These are phyloP conservation scores for Stylophora pistillata DNA, from an alignment of 64 coral and sea anemone species.

Conservation along the genomic window DNA sequence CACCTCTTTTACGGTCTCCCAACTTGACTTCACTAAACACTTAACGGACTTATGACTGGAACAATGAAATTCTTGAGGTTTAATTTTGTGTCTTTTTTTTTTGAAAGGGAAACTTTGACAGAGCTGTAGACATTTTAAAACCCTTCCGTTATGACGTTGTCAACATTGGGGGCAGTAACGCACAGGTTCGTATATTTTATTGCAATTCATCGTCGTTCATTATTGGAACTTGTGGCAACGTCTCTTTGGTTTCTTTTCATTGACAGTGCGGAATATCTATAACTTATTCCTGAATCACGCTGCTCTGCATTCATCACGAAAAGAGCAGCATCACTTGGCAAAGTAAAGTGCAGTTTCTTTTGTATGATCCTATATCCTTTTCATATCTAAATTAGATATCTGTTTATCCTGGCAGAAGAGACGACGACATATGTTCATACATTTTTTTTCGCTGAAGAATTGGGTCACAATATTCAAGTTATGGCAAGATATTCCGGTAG, in stretches of 20 bases:
- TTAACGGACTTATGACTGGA: too few relatives aligned
- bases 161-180: slow-evolving; percentile 81
- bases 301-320: slow-evolving; percentile 22
- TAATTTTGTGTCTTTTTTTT: not conserved
- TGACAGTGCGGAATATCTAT: slow-evolving; percentile 29
- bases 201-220: not conserved
- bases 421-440: too few relatives aligned
- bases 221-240: not conserved
- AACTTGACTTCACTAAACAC: too few relatives aligned
- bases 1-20: too few relatives aligned
- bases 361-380: not conserved
- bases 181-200: slow-evolving; percentile 50
- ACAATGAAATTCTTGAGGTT: not conserved
- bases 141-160: slow-evolving; percentile 78
- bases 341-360: slow-evolving; percentile 4
- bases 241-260: not conserved
- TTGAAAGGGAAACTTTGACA: slow-evolving; percentile 65
- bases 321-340: slow-evolving; percentile 47
- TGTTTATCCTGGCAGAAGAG: too few relatives aligned
- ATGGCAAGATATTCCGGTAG: too few relatives aligned
- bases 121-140: slow-evolving; percentile 71
- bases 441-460: too few relatives aligned
- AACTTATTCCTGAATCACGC: slow-evolving; percentile 47
- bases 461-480: too few relatives aligned
- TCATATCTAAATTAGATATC: too few relatives aligned